Base-by-base conservation (phyloP, 2,113 vertebrate genomes). In the Percopsis transmontana region DNA sequence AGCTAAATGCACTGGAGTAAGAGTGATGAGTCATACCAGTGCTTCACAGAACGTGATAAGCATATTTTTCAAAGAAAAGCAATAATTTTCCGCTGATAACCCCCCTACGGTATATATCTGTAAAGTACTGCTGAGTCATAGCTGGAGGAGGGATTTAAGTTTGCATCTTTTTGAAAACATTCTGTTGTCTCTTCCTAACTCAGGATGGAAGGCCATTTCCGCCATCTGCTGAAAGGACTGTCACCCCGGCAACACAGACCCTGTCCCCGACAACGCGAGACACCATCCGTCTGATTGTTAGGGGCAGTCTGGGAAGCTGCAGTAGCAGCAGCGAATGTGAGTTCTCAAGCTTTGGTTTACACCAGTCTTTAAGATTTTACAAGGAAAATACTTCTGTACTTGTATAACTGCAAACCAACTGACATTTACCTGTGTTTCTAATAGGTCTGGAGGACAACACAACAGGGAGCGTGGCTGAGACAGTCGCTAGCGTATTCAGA, bases 301-400 rank as follows among this genome's bases (percentile, higher is more conserved):
- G 97, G 87, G 97, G 97, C 76, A 97, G 96, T 58, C 88, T 98
- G 62, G 97, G 97, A 82, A 99, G 97, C 90, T 98, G 96, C 89
- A 99, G 96, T 89, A 98, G 95, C 78, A 99, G 95, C 77, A 99
- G 95, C 73, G 97, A 99, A 89, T 98, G 97, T 99, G 85, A 94
- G 95, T 92, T 57, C 18, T 53, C 38, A 6, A 12, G 21, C 52
- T 20, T 70, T 14, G 15, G 53, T 61, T 51, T 10, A 15, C 13
- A 39, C 40, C 15, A 53, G 41, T 24, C 59, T 57, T 33, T 33
- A 4, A 33, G 16, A 2, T 33, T 33, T 33, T 33, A 33, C 27
- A 23, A 19, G 13, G 20, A 1, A 45, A 12, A 53, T 33, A 53
- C 51, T 12, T 12, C 48, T 9, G 9, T 19, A 18, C 6, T 15